phyloP scores from a whole-genome alignment of 2,888 invertebrate species.

The Limnephilus lunatus region DNA sequence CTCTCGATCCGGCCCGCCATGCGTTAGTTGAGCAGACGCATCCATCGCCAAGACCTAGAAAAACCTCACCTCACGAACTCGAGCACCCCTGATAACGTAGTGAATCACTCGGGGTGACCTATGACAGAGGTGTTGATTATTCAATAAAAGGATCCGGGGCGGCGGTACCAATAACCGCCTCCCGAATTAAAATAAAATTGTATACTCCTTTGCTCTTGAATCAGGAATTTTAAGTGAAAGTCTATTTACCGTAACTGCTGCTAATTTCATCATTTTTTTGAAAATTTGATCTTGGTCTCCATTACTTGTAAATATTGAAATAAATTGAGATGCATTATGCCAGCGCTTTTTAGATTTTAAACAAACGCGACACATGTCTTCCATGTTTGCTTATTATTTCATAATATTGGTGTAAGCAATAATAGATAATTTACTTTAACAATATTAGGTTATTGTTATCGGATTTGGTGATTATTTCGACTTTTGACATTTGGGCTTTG shows the following conservation, averaged over 20 bases:
- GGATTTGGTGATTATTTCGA: background rate
- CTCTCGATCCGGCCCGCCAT: too few relatives aligned
- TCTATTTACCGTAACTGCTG: constrained; percentile 49
- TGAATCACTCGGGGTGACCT: too few relatives aligned
- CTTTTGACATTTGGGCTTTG: background rate
- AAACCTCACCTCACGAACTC: too few relatives aligned
- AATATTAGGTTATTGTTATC: background rate
- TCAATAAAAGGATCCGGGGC: too few relatives aligned
- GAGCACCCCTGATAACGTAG: too few relatives aligned
- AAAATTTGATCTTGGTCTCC: constrained; percentile 27
- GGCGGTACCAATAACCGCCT: too few relatives aligned
- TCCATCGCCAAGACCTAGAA: too few relatives aligned
- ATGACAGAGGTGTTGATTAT: too few relatives aligned
- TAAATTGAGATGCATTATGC: constrained; percentile 21
- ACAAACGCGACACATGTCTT: constrained; percentile 56
- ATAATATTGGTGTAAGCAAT: background rate
- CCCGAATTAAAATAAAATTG: background rate
- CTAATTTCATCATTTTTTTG: constrained; percentile 57
- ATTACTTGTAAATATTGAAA: constrained; percentile 48
- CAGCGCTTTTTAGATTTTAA: constrained; percentile 38
- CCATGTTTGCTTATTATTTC: constrained; percentile 37
- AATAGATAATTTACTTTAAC: background rate
- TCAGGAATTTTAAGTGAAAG: background rate
- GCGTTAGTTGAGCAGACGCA: too few relatives aligned
- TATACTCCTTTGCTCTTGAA: background rate